Evolutionary conservation across 2,888 invertebrate species (phyloP), one percentile per base, ranked within the genome.

Genomic region (Stenoptilia bipunctidactyla): DNA sequence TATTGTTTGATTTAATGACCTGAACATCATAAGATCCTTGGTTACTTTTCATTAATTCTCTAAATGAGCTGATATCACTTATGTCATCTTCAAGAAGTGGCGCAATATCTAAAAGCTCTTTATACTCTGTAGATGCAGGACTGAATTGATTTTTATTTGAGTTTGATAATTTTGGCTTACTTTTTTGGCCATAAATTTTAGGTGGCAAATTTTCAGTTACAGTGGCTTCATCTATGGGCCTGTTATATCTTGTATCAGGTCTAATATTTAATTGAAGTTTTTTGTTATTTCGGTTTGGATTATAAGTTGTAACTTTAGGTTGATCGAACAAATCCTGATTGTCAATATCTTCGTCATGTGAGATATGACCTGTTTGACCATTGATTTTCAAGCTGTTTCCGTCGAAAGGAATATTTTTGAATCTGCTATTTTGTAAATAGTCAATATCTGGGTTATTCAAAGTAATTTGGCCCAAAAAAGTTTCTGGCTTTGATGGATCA

Each of bases 391-490:
- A 59, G 44, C 84, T 83, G 43, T 85, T 84, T n/a, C 72, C 67
- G 55, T 84, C 82, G 50, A 83, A 83, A 34, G 76, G 80, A 49
- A 77, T 65, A 50, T 72, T 80, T 54, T 80, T 80, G 52, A 77
- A 83, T 50, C 80, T 66, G 47, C 52, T 77, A 43, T 77, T 76
- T 58, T 80, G 74, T 45, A 77, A 60, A 48, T 75, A 77, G 47
- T 83, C 77, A 43, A 84, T 77, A 53, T 85, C 87, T 12, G 87
- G 87, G 61, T 86, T 87, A 53, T 88, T 86, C 42, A 88, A 70
- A 13, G 88, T 88, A 36, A 88, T 87, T 71, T 88, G 86, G 6
- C 88, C 88, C 42, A 88, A 64, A 61, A 88, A 88, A 33, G 87
- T 86, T 73, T 88, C 88, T 15, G 86, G 86, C 57, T 87, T 86